Evolutionary conservation across 92 coral and sea anemone genomes (phyloP).

Genomic region (Porites rus): DNA sequence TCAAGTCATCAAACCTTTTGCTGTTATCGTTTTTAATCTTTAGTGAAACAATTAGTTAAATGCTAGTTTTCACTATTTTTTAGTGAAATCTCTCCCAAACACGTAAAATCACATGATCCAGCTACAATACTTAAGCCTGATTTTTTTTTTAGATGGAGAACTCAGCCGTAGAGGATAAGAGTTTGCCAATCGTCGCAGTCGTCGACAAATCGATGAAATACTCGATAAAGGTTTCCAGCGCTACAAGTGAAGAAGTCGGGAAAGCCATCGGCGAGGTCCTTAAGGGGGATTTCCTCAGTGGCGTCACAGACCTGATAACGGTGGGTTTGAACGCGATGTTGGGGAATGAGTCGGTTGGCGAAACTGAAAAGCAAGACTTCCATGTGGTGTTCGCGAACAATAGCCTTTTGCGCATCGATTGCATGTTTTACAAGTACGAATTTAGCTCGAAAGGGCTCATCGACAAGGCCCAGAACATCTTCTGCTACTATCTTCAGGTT

Average conservation of each 20-base stretch:
- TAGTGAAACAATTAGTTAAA: no score
- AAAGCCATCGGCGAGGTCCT: not conserved
- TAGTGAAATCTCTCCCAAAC: no score
- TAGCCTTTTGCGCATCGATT: slow-evolving; percentile 53
- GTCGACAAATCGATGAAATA: slow-evolving; percentile 45
- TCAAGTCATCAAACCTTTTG: no score
- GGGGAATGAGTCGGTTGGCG: slow-evolving; percentile 26
- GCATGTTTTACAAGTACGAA: slow-evolving; percentile 44
- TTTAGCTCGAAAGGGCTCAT: slow-evolving; percentile 34
- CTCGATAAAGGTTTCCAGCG: slow-evolving; percentile 29
- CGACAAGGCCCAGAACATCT: slow-evolving; percentile 19
- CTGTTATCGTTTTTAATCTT: no score
- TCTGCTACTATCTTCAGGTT: slow-evolving; percentile 51
- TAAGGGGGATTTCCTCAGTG: slow-evolving; percentile 27
- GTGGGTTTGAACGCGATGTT: slow-evolving; percentile 1
- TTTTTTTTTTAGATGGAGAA: slow-evolving; percentile 4
- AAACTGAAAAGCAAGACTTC: slow-evolving; percentile 20
- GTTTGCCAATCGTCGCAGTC: slow-evolving; percentile 37
- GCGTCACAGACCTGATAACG: slow-evolving; percentile 5
- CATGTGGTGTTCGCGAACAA: slow-evolving; percentile 42
- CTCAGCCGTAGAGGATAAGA: slow-evolving; percentile 28
- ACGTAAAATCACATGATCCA: no score
- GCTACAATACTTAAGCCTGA: no score
- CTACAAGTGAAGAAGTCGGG: slow-evolving; percentile 2
- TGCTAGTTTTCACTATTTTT: no score